A percentile compares a stretch with the other conserved stretches of the same genome.
phyloP scores from a whole-genome alignment of 2,797 vertebrate genomes.

The Myotis pilosus region DNA sequence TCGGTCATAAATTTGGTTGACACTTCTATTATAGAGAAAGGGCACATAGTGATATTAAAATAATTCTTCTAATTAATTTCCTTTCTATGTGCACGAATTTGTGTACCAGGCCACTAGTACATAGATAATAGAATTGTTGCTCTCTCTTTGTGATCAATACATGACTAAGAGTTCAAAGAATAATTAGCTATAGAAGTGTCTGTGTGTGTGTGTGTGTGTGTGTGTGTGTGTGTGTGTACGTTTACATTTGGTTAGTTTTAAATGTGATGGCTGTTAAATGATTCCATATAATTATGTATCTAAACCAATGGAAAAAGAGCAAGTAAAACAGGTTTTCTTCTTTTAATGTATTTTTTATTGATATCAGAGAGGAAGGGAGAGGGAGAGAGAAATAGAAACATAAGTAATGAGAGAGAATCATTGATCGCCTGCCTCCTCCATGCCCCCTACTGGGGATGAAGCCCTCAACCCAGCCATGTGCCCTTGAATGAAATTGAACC shows the following conservation, averaged over 20 bases:
- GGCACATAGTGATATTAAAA: no score
- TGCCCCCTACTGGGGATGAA: no score
- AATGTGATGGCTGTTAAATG: slow-evolving; percentile 56
- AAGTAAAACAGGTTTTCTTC: background rate
- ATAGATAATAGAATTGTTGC: background rate
- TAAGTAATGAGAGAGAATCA: no score
- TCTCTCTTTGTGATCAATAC: background rate
- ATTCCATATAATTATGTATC: slow-evolving; percentile 40
- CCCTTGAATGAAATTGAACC: no score
- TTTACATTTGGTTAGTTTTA: slow-evolving; percentile 42
- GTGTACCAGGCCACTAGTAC: background rate
- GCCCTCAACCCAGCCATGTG: no score
- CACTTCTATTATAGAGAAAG: no score
- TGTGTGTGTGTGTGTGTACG: background rate
- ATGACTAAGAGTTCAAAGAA: slow-evolving; percentile 11
- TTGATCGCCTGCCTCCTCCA: no score
- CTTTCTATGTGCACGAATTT: no score
- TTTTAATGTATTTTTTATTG: background rate
- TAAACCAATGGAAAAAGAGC: slow-evolving; percentile 32
- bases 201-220: background rate
- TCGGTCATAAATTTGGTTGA: no score
- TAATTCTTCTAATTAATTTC: no score
- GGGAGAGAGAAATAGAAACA: no score
- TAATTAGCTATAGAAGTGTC: background rate
- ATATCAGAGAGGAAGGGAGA: no score